Base-by-base conservation (phyloP, 1,140 invertebrate species). In the Parasteatoda tepidariorum region DNA sequence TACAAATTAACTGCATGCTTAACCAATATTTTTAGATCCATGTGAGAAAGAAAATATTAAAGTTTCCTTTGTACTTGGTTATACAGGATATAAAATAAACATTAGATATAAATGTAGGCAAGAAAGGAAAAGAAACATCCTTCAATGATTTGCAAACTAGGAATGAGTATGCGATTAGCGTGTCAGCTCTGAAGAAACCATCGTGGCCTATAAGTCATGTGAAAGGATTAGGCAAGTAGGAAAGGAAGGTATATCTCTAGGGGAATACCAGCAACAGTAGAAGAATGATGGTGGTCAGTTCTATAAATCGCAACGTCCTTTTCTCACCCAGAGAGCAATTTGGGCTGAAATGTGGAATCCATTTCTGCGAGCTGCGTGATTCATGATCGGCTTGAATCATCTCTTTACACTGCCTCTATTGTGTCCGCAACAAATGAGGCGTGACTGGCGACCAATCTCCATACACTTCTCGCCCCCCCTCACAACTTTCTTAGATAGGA, bases 321-420 rank as follows among this genome's bases (percentile, higher is more conserved):
- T 79, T 68, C 75, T 31, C 75, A 79, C 75, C 75, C 75, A 68
- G 64, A 66, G 75, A 68, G 75, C 64, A 67, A 79, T 79, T 79
- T 68, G 48, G 48, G 75, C 75, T 67, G 75, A 79, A 79, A 79
- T 79, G 75, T 79, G 75, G 64, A 79, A 79, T 79, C 75, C 64
- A 79, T 79, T 79, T 68, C 75, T 79, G 33, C n/a, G 61, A 41
- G 28, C 62, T 64, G 15, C 30, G 38, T 79, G 75, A 79, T 79
- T 67, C 75, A 79, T 79, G 75, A 38, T 79, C 41, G 38, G 18
- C 26, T 48, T 28, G 74, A 34, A 54, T 76, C 74, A 76, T 76
- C 74, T 76, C 74, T 76, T 76, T 76, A 76, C 59, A 15, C 28
- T 24, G 74, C 48, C 38, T 54, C 62, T 57, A 79, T 68, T 79